A percentile compares a stretch with the other conserved stretches of the same genome.
Evolutionary conservation across 2,113 vertebrate species (phyloP).

Genomic region (Corydoras maculifer): DNA sequence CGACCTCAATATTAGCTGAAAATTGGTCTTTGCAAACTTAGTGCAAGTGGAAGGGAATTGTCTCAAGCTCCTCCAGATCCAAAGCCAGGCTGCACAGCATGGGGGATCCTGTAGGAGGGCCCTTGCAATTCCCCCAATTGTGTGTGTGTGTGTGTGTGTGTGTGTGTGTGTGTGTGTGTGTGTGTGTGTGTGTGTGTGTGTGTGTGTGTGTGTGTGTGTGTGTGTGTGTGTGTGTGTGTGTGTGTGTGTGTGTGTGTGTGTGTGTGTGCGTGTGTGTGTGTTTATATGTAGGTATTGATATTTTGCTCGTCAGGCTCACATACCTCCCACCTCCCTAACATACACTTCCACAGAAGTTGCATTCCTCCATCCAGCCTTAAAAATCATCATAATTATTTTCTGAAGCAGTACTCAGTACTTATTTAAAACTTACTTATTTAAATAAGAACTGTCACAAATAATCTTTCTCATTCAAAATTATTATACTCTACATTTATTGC

Average conservation of each 20-base stretch:
- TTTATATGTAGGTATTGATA: conserved; percentile 2
- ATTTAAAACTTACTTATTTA: no score
- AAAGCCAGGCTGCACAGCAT: conserved; percentile 43
- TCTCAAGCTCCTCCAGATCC: conserved; percentile 45
- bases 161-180: background rate
- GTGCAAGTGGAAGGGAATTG: conserved; percentile 57
- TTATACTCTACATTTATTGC: no score
- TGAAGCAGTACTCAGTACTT: no score
- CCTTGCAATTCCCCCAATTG: background rate
- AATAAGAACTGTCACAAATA: no score
- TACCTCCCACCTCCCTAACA: background rate
- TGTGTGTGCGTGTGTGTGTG: background rate
- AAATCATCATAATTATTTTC: background rate
- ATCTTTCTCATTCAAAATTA: no score
- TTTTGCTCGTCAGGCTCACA: background rate
- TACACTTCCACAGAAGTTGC: background rate
- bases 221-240: conserved; percentile 1
- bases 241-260: background rate
- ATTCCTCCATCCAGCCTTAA: background rate
- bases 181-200: background rate
- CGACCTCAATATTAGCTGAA: conserved; percentile 92
- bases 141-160: background rate
- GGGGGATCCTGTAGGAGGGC: conserved; percentile 31
- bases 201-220: background rate
- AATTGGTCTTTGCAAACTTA: conserved; percentile 88